Evolutionary conservation across 2,888 invertebrate genomes (phyloP).

Genomic region (Galerucella calmariensis): DNA sequence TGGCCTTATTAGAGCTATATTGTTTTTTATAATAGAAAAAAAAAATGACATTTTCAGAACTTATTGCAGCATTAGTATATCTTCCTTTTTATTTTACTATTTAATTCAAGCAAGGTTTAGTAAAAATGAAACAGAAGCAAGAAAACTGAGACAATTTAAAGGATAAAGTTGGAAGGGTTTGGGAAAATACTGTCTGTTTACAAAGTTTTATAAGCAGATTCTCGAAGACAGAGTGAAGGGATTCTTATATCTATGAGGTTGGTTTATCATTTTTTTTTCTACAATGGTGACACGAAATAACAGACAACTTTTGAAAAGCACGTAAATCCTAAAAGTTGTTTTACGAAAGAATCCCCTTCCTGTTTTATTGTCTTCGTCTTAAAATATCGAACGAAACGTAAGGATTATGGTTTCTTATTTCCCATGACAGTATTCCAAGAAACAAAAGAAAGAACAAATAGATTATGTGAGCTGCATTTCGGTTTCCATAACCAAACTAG

Average conservation of each 20-base stretch:
- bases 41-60: too few species aligned
- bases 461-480: conserved; percentile 22
- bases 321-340: conserved; percentile 3
- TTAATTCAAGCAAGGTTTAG: too few species aligned
- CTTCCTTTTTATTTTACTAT: too few species aligned
- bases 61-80: too few species aligned
- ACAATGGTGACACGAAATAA: neutral
- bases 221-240: neutral
- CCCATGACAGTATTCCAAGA: conserved; percentile 17
- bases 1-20: too few species aligned
- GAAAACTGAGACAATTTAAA: too few species aligned
- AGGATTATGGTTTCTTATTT: conserved; percentile 34
- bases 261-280: neutral
- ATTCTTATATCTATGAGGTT: neutral
- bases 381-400: conserved; percentile 15
- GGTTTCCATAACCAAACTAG: conserved; percentile 4
- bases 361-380: conserved; percentile 2
- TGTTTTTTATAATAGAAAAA: too few species aligned
- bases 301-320: conserved; percentile 1
- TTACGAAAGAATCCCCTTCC: neutral
- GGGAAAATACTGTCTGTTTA: too few species aligned
- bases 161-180: too few species aligned
- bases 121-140: too few species aligned
- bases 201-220: too few species aligned
- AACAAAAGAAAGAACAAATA: conserved; percentile 22